phyloP scores from a whole-genome alignment of 1,140 invertebrate species.

The Steinernema feltiae region DNA sequence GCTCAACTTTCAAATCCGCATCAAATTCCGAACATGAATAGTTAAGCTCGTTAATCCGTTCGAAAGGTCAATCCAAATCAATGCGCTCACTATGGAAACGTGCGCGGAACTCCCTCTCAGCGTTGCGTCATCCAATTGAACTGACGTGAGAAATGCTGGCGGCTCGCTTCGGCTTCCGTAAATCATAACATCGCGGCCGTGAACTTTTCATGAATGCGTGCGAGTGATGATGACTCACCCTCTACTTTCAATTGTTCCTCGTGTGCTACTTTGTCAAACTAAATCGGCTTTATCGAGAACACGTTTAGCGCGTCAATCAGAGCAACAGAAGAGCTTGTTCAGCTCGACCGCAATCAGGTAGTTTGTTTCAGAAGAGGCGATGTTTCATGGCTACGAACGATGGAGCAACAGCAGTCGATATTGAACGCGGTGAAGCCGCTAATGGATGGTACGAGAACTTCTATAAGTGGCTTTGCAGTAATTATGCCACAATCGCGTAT shows the following conservation, averaged over 20 bases:
- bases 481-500: not conserved
- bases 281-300: conserved; percentile 7
- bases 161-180: too few species aligned
- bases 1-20: too few species aligned
- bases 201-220: not conserved
- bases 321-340: not conserved
- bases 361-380: not conserved
- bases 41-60: not conserved
- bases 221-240: not conserved
- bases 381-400: not conserved
- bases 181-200: not conserved
- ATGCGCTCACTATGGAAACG: too few species aligned
- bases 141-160: too few species aligned
- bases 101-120: too few species aligned
- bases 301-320: not conserved
- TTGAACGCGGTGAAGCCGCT: not conserved
- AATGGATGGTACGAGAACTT: not conserved
- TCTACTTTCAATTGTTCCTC: not conserved
- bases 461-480: not conserved
- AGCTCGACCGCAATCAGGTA: not conserved
- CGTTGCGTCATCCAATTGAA: too few species aligned
- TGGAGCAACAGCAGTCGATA: not conserved
- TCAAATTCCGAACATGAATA: too few species aligned
- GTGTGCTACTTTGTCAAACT: not conserved
- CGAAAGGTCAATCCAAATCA: not conserved